These are phyloP conservation scores for Malacoctenus gilli DNA, from an alignment of 2,797 vertebrate genomes.

Conservation along the genomic window DNA sequence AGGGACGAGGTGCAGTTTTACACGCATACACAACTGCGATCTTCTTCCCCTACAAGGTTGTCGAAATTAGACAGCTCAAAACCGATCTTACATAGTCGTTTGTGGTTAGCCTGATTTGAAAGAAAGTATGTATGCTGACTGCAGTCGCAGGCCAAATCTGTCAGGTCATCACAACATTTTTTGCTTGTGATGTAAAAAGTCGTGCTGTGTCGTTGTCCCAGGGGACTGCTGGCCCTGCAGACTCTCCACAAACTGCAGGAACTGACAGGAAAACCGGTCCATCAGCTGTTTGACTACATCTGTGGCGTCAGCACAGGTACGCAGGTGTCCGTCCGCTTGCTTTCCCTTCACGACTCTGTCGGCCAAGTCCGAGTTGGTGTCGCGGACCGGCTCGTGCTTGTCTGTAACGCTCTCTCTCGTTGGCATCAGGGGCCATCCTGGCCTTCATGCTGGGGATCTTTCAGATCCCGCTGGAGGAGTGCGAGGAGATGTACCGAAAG, in stretches of 20 bases:
- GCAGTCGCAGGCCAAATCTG: neutral
- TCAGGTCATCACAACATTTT: neutral
- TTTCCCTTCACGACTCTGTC: neutral
- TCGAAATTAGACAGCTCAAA: too few species aligned
- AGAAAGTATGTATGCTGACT: too few species aligned
- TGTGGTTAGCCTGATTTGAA: too few species aligned
- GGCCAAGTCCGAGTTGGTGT: too few species aligned
- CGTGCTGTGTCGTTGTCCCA: conserved; percentile 55
- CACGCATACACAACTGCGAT: too few species aligned
- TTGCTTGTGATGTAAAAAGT: neutral
- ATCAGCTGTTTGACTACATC: conserved; percentile 97
- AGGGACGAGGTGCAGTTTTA: conserved; percentile 87
- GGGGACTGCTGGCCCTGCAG: conserved; percentile 93
- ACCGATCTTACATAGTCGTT: too few species aligned
- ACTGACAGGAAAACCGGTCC: conserved; percentile 90
- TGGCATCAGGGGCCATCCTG: conserved; percentile 88
- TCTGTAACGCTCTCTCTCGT: neutral
- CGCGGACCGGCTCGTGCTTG: too few species aligned
- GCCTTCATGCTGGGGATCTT: conserved; percentile 97
- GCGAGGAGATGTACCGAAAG: conserved; percentile 93
- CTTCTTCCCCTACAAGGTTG: too few species aligned
- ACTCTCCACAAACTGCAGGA: conserved; percentile 90
- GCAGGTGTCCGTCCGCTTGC: neutral
- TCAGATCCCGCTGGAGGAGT: conserved; percentile 92
- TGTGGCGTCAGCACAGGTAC: conserved; percentile 98